Evolutionary conservation across 2,888 invertebrate genomes (phyloP).

Genomic region (Campopleginae sp.): DNA sequence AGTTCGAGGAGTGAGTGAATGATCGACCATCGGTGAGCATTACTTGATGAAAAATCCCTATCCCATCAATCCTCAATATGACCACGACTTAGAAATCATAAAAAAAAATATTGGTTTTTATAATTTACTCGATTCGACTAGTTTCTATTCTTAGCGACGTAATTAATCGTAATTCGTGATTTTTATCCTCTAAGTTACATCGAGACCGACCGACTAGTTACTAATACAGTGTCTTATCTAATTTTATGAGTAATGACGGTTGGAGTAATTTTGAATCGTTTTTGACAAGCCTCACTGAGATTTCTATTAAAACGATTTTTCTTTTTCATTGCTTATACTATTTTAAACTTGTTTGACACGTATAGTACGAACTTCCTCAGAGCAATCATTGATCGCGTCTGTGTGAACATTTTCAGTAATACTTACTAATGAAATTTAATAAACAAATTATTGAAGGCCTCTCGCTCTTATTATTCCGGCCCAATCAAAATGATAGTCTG

Average conservation of each 20-base stretch:
- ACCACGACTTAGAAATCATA: not conserved
- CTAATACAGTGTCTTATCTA: not conserved
- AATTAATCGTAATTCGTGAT: constrained; percentile 1
- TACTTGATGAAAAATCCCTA: not conserved
- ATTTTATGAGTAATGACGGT: not conserved
- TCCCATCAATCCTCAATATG: not conserved
- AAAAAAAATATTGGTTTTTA: not conserved
- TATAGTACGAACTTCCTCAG: constrained; percentile 1
- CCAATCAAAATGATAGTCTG: not conserved
- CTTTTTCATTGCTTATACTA: not conserved
- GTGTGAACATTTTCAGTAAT: not conserved
- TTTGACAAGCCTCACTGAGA: not conserved
- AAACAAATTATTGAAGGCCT: not conserved
- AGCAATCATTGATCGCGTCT: not conserved
- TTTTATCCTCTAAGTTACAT: constrained; percentile 12
- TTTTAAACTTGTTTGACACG: constrained; percentile 12
- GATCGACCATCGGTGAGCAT: not conserved
- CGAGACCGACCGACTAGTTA: not conserved
- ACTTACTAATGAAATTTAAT: not conserved
- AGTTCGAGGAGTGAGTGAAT: not conserved
- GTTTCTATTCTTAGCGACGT: not conserved
- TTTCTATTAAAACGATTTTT: not conserved
- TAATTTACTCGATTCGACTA: not conserved
- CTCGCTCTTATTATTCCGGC: not conserved
- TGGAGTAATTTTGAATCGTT: not conserved